Evolutionary conservation across 2,797 vertebrate species (phyloP), one percentile per base, ranked within the genome.

Genomic region (Melanotaenia trifasciata): DNA sequence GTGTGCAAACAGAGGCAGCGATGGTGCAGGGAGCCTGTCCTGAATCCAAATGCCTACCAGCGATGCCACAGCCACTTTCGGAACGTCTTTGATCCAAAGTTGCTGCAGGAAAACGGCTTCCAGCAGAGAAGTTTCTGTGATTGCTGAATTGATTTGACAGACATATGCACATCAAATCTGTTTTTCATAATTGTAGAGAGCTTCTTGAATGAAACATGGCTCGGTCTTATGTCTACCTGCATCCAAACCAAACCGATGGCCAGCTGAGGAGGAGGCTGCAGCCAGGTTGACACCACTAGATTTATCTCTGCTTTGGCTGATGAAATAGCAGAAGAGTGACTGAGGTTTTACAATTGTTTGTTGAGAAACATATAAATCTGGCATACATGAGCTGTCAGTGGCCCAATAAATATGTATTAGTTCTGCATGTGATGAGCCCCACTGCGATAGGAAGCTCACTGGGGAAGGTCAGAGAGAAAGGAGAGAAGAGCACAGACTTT

Each of bases 391-490:
- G 83, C 87, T 92, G 90, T 89, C 89, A 79, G 43, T 1, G 56
- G 56, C 56, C 79, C 73, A 38, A 92, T 93, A 90, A 93, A 91
- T 92, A 91, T 93, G 91, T 84, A 89, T 86, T 81, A 84, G 68
- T 79, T 74, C 78, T 60, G 79, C 50, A 74, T 89, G 88, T 81
- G 86, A 91, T 86, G 88, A 88, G 84, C 72, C 80, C 88, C 79
- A 45, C 85, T 87, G 90, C 68, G 89, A 79, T 70, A 74, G 79
- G 83, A 89, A 74, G 84, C 87, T 83, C 89, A 71, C 84, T 58
- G 69, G 89, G 88, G 90, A 92, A 92, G 92, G 93, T 93, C 92
- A 94, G 76, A 81, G 74, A 77, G 79, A 87, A 78, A 80, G 77
- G 58, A 76, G 76, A 79, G 66, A 70, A 64, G 83, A 81, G 83